Percentiles rank a stretch among this genome's conserved stretches.
phyloP scores from a whole-genome alignment of 2,113 vertebrate species.

The Arizona elegans region DNA sequence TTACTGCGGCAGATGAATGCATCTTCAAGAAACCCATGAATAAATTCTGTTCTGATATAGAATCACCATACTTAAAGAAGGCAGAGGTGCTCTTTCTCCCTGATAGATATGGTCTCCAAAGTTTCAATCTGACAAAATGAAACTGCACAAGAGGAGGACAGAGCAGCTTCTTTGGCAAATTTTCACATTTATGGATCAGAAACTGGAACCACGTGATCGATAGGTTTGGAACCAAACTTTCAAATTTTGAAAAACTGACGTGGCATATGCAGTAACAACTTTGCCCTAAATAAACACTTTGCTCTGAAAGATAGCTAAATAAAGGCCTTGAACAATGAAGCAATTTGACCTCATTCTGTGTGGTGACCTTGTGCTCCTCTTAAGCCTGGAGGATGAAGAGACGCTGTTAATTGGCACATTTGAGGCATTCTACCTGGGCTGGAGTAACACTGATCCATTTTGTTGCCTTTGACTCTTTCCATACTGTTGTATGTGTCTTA shows the following conservation, averaged over 20 bases:
- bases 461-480: conserved; percentile 34
- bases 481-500: conserved; percentile 23
- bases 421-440: conserved; percentile 8
- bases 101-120: not conserved
- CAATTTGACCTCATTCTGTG: not conserved
- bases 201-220: fast-evolving
- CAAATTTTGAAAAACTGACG: not conserved
- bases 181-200: conserved; percentile 21
- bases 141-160: not conserved
- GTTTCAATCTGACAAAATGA: not conserved
- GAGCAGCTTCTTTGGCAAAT: not conserved
- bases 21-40: not conserved
- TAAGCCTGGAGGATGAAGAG: not conserved
- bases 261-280: not conserved
- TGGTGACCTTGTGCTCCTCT: not conserved
- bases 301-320: not conserved
- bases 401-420: conserved; percentile 12
- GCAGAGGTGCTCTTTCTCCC: not conserved
- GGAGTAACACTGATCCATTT: conserved; percentile 9
- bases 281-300: not conserved
- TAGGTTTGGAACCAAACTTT: not conserved
- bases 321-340: conserved; percentile 6
- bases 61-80: not conserved
- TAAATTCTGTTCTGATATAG: not conserved
- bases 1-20: not conserved